Percentiles rank a stretch among this genome's conserved stretches.
Evolutionary conservation across 2,797 vertebrate species (phyloP).

Genomic region (Choloepus didactylus): DNA sequence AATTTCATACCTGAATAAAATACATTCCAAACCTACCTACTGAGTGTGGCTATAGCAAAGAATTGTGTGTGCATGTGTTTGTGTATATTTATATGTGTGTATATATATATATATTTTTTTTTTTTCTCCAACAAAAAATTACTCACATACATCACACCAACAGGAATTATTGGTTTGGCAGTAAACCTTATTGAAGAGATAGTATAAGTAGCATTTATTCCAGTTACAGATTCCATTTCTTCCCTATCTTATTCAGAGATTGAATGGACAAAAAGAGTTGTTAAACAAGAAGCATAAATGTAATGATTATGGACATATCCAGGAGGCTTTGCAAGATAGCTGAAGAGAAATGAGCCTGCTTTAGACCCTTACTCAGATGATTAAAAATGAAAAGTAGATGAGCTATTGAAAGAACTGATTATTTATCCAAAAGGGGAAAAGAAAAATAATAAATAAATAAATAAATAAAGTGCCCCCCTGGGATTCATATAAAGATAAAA

Average conservation of each 20-base stretch:
- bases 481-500: not conserved
- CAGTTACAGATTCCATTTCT: slow-evolving; percentile 1
- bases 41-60: not conserved
- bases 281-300: not conserved
- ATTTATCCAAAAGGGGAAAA: slow-evolving; percentile 6
- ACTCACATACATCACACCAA: not conserved
- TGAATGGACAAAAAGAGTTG: not conserved
- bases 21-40: not conserved
- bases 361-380: not conserved
- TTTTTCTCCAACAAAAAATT: slow-evolving; percentile 6
- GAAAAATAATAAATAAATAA: slow-evolving; percentile 13
- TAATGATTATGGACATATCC: not conserved
- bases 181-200: slow-evolving; percentile 10
- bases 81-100: not conserved
- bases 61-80: not conserved
- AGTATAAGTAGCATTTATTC: not conserved
- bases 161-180: slow-evolving; percentile 44
- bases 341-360: not conserved
- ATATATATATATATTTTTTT: not conserved
- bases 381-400: not conserved
- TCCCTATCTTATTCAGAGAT: slow-evolving; percentile 23
- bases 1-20: slow-evolving; percentile 31
- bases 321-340: not conserved
- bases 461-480: not conserved
- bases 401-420: slow-evolving; percentile 14